Evolutionary conservation across 2,888 invertebrate genomes (phyloP).

Genomic region (Patella ulyssiponensis): DNA sequence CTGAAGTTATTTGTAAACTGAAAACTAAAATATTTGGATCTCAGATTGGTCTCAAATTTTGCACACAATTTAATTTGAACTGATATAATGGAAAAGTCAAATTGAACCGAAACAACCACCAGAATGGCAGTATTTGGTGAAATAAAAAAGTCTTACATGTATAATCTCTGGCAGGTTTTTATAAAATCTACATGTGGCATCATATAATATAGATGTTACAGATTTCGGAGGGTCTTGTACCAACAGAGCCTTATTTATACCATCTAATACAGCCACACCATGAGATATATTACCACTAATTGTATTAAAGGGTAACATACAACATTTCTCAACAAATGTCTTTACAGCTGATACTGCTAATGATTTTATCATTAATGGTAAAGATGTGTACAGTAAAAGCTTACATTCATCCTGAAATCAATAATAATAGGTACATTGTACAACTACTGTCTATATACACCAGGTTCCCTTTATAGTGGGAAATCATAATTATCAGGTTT

Average conservation of each 20-base stretch:
- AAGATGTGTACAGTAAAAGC: slow-evolving; percentile 34
- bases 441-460: too few relatives aligned
- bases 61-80: too few relatives aligned
- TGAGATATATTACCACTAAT: neutral
- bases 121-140: neutral
- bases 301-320: slow-evolving; percentile 31
- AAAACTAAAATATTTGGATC: too few relatives aligned
- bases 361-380: slow-evolving; percentile 45
- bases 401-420: slow-evolving; percentile 42
- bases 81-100: too few relatives aligned
- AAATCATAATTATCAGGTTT: too few relatives aligned
- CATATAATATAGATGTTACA: slow-evolving; percentile 50
- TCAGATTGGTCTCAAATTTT: too few relatives aligned
- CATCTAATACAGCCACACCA: slow-evolving; percentile 41
- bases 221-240: slow-evolving; percentile 63
- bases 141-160: slow-evolving; percentile 38
- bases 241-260: slow-evolving; percentile 55
- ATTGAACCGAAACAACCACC: too few relatives aligned
- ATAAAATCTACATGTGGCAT: slow-evolving; percentile 46
- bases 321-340: slow-evolving; percentile 45
- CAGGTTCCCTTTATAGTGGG: too few relatives aligned
- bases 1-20: too few relatives aligned
- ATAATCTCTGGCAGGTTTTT: slow-evolving; percentile 33
- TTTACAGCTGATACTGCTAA: slow-evolving; percentile 43
- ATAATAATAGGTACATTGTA: too few relatives aligned